Conservation (phyloP, 2,113 vertebrate genomes). For the Eidolon helvum region DNA sequence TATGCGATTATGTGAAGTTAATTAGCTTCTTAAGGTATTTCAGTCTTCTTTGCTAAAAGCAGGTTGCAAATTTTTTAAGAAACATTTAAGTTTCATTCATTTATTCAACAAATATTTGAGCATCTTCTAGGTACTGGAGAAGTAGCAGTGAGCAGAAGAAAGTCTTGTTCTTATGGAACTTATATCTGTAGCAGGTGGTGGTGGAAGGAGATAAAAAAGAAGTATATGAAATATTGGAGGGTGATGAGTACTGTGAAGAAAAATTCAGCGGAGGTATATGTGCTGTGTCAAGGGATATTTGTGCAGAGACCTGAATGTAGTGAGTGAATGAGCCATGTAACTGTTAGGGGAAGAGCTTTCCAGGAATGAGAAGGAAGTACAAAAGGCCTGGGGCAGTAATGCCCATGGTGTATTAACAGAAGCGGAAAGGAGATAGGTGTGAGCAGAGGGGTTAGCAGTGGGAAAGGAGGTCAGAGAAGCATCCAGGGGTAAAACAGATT, state of each 20-base stretch:
- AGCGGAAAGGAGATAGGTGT: not conserved
- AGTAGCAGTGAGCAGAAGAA: not conserved
- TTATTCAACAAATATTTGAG: not conserved
- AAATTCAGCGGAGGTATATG: not conserved
- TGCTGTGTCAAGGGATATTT: not conserved
- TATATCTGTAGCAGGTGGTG: not conserved
- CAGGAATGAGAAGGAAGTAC: not conserved
- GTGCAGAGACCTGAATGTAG: not conserved
- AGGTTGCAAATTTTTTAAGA: not conserved
- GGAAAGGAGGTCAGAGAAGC: not conserved
- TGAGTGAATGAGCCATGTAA: not conserved
- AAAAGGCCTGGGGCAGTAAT: not conserved
- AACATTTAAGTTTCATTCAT: not conserved
- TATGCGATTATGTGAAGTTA: not conserved
- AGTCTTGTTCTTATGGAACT: not conserved
- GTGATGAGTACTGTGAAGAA: not conserved
- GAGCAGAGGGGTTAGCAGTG: not conserved
- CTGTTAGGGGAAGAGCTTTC: not conserved
- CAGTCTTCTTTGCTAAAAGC: not conserved
- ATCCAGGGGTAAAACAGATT: not conserved
- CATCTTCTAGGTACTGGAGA: not conserved
- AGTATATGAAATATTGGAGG: not conserved
- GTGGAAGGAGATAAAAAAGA: not conserved
- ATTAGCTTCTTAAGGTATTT: not conserved
- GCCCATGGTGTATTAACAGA: not conserved